Conservation (phyloP, 2,113 vertebrate genomes). For the Bungarus multicinctus region DNA sequence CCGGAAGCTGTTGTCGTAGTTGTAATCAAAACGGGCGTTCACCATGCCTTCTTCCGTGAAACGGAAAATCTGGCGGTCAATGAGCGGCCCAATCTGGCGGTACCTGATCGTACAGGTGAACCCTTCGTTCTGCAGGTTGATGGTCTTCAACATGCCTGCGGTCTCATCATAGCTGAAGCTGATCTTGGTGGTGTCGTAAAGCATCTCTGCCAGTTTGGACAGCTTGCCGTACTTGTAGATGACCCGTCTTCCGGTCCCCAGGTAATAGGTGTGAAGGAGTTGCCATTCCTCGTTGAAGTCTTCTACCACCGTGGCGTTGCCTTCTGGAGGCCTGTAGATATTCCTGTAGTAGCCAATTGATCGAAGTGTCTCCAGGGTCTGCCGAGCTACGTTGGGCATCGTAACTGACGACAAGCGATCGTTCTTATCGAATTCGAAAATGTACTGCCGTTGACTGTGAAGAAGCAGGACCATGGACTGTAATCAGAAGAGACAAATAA, state of each 20-base stretch:
- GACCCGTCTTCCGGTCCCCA: conserved; percentile 90
- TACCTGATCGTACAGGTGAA: conserved; percentile 96
- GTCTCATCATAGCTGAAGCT: conserved; percentile 92
- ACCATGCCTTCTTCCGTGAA: conserved; percentile 98
- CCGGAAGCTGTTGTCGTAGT: conserved; percentile 97
- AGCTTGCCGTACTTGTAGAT: conserved; percentile 95
- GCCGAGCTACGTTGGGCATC: conserved; percentile 96
- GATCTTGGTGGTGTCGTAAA: conserved; percentile 92
- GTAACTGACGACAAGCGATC: conserved; percentile 92
- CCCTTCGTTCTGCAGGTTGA: conserved; percentile 92
- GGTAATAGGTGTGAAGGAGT: conserved; percentile 86
- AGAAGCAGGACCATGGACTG: conserved; percentile 98
- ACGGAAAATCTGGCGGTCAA: conserved; percentile 96
- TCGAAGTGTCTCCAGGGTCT: conserved; percentile 90
- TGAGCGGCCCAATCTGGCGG: conserved; percentile 94
- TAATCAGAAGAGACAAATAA: conserved; percentile 42
- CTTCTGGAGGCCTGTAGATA: conserved; percentile 91
- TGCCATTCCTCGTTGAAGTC: conserved; percentile 93
- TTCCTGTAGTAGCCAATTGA: conserved; percentile 97
- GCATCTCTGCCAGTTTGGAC: conserved; percentile 88
- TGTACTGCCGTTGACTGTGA: conserved; percentile 96
- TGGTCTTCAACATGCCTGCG: conserved; percentile 92
- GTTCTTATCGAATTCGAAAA: conserved; percentile 98
- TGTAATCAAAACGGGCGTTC: conserved; percentile 96
- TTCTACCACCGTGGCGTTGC: conserved; percentile 90